phyloP scores from a whole-genome alignment of 2,113 vertebrate species.

The Catharus minimus region DNA sequence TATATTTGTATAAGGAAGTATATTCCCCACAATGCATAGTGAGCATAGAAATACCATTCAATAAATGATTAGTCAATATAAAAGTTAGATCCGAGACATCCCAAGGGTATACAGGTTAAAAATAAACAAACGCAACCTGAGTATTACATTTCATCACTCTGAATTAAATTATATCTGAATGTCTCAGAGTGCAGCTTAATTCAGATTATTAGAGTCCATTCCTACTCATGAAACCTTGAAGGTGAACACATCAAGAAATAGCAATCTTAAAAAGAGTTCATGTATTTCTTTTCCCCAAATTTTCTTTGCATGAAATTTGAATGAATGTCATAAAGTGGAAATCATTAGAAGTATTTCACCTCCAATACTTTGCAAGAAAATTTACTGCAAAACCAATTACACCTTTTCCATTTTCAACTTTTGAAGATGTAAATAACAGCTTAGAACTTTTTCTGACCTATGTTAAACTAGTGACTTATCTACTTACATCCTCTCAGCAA shows the following conservation, averaged over 20 bases:
- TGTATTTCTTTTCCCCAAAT: not conserved
- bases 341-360: not conserved
- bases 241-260: not conserved
- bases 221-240: not conserved
- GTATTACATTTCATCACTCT: not conserved
- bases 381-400: not conserved
- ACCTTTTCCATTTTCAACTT: not conserved
- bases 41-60: not conserved
- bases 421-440: not conserved
- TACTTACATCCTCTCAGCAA: not conserved
- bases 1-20: not conserved
- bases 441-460: not conserved
- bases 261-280: not conserved
- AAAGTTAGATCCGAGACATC: not conserved
- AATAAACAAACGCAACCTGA: not conserved
- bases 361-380: not conserved
- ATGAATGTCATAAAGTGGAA: not conserved
- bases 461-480: not conserved
- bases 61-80: not conserved
- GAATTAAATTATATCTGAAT: not conserved
- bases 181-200: not conserved
- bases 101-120: not conserved
- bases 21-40: not conserved
- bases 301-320: not conserved
- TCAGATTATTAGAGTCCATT: not conserved